Evolutionary conservation across 37 sponge, comb jelly and placozoan species (phyloP).

Genomic region (Hexactinellida sp.): DNA sequence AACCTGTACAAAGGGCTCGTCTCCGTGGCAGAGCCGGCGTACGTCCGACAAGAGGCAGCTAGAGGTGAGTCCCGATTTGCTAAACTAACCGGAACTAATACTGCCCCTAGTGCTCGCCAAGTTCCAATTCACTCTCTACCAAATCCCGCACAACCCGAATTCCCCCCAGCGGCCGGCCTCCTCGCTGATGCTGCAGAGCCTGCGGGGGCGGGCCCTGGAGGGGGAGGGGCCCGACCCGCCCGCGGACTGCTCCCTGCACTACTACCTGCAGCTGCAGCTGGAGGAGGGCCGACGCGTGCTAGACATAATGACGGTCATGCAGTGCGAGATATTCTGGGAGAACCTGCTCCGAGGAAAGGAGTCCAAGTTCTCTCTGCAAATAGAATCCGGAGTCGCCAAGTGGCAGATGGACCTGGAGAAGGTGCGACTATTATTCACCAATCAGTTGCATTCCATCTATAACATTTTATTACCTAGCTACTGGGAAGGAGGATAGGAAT

Average conservation of each 20-base stretch:
- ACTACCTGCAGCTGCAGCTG: neutral
- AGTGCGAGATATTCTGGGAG: conserved; percentile 16
- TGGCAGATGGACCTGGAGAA: conserved; percentile 8
- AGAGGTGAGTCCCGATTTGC: neutral
- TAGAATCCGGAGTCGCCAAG: neutral
- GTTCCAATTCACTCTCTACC: neutral
- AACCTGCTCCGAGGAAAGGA: neutral
- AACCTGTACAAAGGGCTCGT: neutral
- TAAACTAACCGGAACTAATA: neutral
- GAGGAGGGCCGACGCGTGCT: neutral
- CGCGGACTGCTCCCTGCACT: neutral
- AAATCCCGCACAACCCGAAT: neutral
- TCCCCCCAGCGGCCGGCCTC: neutral
- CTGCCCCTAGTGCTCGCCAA: neutral
- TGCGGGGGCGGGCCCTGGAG: neutral
- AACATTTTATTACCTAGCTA: neutral
- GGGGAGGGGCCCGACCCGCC: neutral
- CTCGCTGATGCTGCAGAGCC: neutral
- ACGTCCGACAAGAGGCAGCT: neutral
- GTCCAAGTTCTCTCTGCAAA: conserved; percentile 3
- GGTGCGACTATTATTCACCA: neutral
- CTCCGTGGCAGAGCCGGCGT: neutral
- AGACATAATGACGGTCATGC: neutral
- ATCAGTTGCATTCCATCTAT: neutral
- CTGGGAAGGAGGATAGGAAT: neutral